Conservation (phyloP, 2,113 vertebrate genomes). For the Steatornis caripensis region DNA sequence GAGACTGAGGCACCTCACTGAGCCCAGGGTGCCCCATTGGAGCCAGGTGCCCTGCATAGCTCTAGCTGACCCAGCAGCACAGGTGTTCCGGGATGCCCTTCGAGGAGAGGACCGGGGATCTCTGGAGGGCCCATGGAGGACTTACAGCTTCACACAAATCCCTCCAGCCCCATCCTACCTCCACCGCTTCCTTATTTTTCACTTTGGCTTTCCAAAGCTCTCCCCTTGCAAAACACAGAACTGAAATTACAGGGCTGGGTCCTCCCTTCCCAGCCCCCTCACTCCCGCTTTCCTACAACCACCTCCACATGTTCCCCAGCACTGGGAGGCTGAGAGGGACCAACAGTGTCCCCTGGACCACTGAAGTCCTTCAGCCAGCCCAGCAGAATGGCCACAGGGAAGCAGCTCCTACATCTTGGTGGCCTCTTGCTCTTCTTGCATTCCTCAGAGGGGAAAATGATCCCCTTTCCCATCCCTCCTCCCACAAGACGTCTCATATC, state of each 20-base stretch:
- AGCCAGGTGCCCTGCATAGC: not conserved
- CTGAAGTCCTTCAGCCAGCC: not conserved
- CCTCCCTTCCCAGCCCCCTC: not conserved
- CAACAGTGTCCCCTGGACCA: not conserved
- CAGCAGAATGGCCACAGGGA: not conserved
- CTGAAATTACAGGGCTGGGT: conserved; percentile 17
- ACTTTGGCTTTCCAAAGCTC: conserved; percentile 8
- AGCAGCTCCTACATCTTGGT: not conserved
- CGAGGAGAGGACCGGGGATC: not conserved
- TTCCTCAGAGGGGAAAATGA: not conserved
- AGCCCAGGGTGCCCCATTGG: not conserved
- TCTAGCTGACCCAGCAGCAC: rapidly evolving
- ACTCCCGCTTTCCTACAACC: not conserved
- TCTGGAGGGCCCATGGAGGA: not conserved
- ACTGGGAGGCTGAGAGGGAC: not conserved
- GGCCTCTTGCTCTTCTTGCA: not conserved
- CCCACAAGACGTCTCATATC: not conserved
- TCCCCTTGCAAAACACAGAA: conserved; percentile 52
- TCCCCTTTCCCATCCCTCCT: not conserved
- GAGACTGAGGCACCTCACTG: not conserved
- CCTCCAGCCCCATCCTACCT: not conserved
- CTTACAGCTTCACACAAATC: not conserved
- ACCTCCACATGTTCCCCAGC: not conserved
- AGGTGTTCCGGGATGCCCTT: not conserved
- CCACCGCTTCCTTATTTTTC: not conserved